Base-by-base conservation (phyloP, 1,140 invertebrate genomes). In the Carposina sasakii region DNA sequence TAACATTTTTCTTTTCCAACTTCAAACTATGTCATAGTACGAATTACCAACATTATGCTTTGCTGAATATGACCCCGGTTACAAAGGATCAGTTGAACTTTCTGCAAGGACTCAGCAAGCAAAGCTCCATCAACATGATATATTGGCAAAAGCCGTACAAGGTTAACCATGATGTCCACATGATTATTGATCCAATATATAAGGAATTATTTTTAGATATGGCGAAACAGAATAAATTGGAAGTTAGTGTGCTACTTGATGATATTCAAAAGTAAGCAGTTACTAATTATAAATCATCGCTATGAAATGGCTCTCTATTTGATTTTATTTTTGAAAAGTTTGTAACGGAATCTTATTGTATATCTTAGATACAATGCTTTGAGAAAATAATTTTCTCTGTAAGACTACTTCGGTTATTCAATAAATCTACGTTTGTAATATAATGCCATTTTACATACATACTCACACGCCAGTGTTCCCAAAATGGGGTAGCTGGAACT, bases 111-210 rank as follows among this genome's bases (percentile, higher is more conserved):
- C 42, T 46, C 76, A 8, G 68, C 70, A 16, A 44, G 3, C 50
- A 72, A 19, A 73, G 12, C 31, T 79, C 77, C 22, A 61, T 76
- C 0, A 63, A 79, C 30, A 54, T 76, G 1, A 56, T 70, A 10
- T 79, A 76, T 54, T 77, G 72, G 69, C 61, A 63, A 15, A 72
- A 57, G 24, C 76, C 78, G 0, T 61, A 52, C n/a, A 76, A 65
- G 36, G 28, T 78, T 12, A 65, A 58, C 28, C 54, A 61, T 20
- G 57, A 67, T 48, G 57, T 77, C 0, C 72, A 78, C 30, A 48
- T 81, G 15, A 49, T 79, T n/a, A 69, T 82, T 0, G 58, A 58
- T 55, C 66, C 67, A 17, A 30, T 20, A 0, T 63, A 77, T 19
- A 51, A 51, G 4, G 56, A 63, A 6, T 12, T 72, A 6, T 73